Conservation (phyloP, 2,888 invertebrate genomes). For the Acanthosepion lycidas region DNA sequence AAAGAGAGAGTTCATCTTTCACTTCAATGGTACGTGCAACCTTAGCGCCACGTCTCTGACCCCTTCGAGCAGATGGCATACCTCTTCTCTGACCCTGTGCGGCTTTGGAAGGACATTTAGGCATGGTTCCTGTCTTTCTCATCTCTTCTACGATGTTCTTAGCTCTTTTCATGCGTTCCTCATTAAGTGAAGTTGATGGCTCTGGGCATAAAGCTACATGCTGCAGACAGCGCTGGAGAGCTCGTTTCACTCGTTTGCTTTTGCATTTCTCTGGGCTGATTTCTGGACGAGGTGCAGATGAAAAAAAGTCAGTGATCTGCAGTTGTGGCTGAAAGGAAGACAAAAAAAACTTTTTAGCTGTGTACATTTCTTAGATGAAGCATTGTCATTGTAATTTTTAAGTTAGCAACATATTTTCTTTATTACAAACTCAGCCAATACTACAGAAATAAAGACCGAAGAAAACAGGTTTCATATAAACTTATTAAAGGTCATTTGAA, state of each 20-base stretch:
- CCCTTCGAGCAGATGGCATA: neutral
- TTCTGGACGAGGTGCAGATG: slow-evolving; percentile 33
- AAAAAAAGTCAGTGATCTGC: slow-evolving; percentile 4
- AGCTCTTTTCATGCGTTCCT: slow-evolving; percentile 49
- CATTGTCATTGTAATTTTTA: too few species aligned
- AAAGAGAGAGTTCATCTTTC: slow-evolving; percentile 56
- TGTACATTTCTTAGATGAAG: too few species aligned
- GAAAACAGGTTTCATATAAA: too few species aligned
- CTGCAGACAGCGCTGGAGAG: slow-evolving; percentile 43
- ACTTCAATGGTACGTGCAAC: slow-evolving; percentile 1
- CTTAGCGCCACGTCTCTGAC: slow-evolving; percentile 43
- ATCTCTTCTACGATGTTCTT: slow-evolving; percentile 50
- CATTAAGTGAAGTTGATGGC: slow-evolving; percentile 40
- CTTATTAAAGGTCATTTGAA: too few species aligned
- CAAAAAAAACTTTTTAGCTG: neutral
- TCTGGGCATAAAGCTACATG: neutral
- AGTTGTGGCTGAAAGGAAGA: neutral
- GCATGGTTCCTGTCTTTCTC: slow-evolving; percentile 48
- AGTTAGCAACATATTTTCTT: too few species aligned
- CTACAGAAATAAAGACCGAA: too few species aligned
- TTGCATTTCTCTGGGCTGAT: slow-evolving; percentile 50
- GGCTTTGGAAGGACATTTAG: neutral
- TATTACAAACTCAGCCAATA: too few species aligned
- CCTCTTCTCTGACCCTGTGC: neutral
- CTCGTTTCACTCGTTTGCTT: slow-evolving; percentile 56